phyloP scores from a whole-genome alignment of 2,113 vertebrate genomes.

The Notechis scutatus region DNA sequence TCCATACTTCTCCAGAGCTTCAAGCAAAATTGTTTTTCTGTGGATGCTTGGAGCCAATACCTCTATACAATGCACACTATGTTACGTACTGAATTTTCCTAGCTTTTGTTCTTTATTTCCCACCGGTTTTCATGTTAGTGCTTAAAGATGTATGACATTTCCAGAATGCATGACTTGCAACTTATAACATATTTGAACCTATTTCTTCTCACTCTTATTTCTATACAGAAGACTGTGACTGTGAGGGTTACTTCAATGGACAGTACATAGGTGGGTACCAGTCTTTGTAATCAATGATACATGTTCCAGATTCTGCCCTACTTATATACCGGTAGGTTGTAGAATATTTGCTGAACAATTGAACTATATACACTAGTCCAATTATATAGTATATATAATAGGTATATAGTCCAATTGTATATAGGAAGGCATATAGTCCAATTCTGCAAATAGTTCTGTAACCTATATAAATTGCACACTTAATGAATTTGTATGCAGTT shows the following conservation, averaged over 20 bases:
- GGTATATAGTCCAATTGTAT: no score
- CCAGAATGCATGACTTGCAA: no score
- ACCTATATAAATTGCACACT: background rate
- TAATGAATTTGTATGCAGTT: background rate
- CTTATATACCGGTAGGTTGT: no score
- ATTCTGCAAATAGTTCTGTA: background rate
- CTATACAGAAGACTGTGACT: conserved; percentile 85
- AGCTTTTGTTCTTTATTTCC: background rate
- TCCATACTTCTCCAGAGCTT: background rate
- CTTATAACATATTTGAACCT: background rate
- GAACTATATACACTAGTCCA: no score
- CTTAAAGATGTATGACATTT: no score
- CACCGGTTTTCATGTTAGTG: background rate
- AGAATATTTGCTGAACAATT: no score
- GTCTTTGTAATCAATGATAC: background rate
- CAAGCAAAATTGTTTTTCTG: background rate
- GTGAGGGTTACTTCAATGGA: conserved; percentile 81
- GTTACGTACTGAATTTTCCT: background rate
- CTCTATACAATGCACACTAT: background rate
- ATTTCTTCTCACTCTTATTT: conserved; percentile 11
- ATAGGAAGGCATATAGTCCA: background rate
- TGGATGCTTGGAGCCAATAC: background rate
- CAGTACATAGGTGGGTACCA: conserved; percentile 85
- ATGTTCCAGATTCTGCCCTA: background rate
- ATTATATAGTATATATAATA: no score